Percentiles rank a stretch among this genome's conserved stretches.
These are phyloP conservation scores for Aphyosemion australe DNA, from an alignment of 2,113 vertebrate genomes.

Conservation along the genomic window DNA sequence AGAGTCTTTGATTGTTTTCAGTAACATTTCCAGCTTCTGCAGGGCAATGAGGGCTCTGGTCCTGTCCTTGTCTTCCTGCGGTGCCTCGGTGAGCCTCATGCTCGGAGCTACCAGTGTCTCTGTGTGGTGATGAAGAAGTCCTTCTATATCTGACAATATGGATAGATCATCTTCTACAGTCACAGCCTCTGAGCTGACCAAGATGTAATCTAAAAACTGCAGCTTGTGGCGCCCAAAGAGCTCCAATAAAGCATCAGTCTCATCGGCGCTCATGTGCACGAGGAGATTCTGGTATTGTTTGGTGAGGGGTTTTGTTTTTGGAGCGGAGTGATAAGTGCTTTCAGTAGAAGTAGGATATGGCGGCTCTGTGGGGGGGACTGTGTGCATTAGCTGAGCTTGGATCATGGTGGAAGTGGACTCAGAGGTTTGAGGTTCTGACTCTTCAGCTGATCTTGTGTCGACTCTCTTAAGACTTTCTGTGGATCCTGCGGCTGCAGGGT, in stretches of 20 bases:
- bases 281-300: conserved; percentile 60
- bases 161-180: conserved; percentile 49
- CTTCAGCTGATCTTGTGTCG: conserved; percentile 3
- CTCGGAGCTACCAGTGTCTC: conserved; percentile 36
- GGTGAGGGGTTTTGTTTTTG: conserved; percentile 34
- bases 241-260: conserved; percentile 48
- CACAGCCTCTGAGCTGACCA: conserved; percentile 34
- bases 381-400: neutral
- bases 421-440: neutral
- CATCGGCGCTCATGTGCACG: conserved; percentile 45
- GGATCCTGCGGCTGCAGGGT: neutral
- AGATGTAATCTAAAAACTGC: conserved; percentile 69
- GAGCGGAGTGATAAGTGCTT: neutral
- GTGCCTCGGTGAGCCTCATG: conserved; percentile 12
- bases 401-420: conserved; percentile 5
- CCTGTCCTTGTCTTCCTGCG: conserved; percentile 48
- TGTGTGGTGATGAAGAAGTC: conserved; percentile 61
- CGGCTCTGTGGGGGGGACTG: conserved; percentile 16
- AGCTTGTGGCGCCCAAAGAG: conserved; percentile 69
- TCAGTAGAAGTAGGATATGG: neutral
- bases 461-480: conserved; percentile 2
- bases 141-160: conserved; percentile 63
- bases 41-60: conserved; percentile 54
- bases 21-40: conserved; percentile 72
- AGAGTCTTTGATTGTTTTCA: conserved; percentile 69